A percentile compares a stretch with the other conserved stretches of the same genome.
Evolutionary conservation across 2,888 invertebrate species (phyloP).

Genomic region (Lochmaea capreae): DNA sequence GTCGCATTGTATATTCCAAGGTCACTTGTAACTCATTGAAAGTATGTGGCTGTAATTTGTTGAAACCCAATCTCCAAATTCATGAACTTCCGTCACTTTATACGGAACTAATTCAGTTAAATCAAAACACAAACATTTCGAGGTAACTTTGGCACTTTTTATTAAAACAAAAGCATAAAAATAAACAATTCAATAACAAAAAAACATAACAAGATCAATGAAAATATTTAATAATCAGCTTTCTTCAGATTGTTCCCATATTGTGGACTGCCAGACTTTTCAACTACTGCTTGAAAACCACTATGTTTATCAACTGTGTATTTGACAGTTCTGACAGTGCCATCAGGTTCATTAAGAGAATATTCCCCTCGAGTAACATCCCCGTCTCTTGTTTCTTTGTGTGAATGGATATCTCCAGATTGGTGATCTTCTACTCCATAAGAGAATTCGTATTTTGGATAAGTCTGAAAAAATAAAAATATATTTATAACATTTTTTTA

Average conservation of each 20-base stretch:
- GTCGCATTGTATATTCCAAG: too few species aligned
- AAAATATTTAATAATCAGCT: conserved; percentile 10
- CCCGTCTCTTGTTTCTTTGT: conserved; percentile 69
- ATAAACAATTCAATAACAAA: not conserved
- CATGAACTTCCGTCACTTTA: too few species aligned
- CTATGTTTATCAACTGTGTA: conserved; percentile 70
- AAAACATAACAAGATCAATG: conserved; percentile 11
- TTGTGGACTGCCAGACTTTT: conserved; percentile 62
- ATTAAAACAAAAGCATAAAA: not conserved
- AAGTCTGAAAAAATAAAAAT: conserved; percentile 57
- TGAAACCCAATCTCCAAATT: too few species aligned
- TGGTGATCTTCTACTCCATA: conserved; percentile 70
- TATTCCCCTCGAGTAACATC: conserved; percentile 69
- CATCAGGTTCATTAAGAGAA: conserved; percentile 70
- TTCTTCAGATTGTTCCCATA: conserved; percentile 1
- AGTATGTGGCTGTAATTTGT: too few species aligned
- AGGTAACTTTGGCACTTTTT: conserved; percentile 1
- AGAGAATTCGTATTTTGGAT: conserved; percentile 71
- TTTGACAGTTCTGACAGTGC: conserved; percentile 69
- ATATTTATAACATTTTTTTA: too few species aligned
- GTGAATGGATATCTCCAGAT: conserved; percentile 70
- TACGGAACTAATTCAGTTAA: too few species aligned
- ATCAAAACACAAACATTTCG: not conserved
- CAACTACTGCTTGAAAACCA: conserved; percentile 64
- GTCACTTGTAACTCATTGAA: too few species aligned